Conservation (phyloP, 2,888 invertebrate species). For the Chymomyza fuscimana region DNA sequence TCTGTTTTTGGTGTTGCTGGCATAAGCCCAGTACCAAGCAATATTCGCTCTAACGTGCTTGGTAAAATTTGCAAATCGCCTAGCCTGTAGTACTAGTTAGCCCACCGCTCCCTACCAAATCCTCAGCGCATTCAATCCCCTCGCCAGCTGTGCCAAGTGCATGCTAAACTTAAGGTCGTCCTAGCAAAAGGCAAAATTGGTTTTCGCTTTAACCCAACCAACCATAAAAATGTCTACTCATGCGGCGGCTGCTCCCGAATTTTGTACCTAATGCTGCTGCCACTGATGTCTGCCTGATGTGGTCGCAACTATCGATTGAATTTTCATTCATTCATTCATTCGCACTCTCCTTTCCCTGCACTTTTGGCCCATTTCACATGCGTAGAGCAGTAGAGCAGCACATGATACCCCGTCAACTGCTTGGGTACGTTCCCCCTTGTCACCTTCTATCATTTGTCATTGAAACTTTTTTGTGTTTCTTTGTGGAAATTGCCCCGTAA, state of each 20-base stretch:
- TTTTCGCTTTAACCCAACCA: conserved; percentile 60
- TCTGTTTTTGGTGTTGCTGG: conserved; percentile 37
- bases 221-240: conserved; percentile 69
- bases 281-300: conserved; percentile 14
- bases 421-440: too few species aligned
- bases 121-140: neutral
- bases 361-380: neutral
- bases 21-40: conserved; percentile 32
- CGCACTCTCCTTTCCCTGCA: conserved; percentile 10
- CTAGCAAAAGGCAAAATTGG: conserved; percentile 61
- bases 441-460: conserved; percentile 25
- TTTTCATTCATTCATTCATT: conserved; percentile 38
- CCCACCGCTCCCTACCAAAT: neutral
- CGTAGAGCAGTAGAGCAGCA: neutral
- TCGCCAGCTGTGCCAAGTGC: neutral
- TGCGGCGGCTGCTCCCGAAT: conserved; percentile 9
- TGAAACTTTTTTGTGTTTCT: conserved; percentile 34
- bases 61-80: conserved; percentile 58
- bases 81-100: conserved; percentile 19
- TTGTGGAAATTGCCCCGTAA: conserved; percentile 38
- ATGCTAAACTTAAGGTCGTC: conserved; percentile 45
- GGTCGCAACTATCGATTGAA: conserved; percentile 61
- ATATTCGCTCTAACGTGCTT: conserved; percentile 63
- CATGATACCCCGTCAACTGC: neutral
- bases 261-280: conserved; percentile 17